A percentile compares a stretch with the other conserved stretches of the same genome.
phyloP scores from a whole-genome alignment of 2,113 vertebrate genomes.

The Cavia aperea region DNA sequence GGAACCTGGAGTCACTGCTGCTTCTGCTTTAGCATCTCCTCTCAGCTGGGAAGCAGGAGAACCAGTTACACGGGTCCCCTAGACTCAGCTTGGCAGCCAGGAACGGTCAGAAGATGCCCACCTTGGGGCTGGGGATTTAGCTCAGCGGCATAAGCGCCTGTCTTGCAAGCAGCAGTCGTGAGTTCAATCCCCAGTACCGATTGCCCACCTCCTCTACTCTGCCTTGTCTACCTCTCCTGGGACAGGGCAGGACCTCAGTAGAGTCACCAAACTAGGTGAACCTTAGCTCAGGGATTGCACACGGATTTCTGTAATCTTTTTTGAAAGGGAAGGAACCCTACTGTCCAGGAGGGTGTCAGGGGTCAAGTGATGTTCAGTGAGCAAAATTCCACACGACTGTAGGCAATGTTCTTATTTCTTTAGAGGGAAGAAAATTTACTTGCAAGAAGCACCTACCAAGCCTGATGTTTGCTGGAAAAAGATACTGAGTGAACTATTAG shows the following conservation, averaged over 20 bases:
- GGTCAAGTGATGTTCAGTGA: neutral
- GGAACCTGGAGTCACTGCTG: too few species aligned
- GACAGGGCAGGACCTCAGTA: neutral
- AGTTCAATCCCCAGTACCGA: too few species aligned
- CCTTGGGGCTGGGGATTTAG: too few species aligned
- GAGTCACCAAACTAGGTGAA: neutral
- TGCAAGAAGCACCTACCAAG: neutral
- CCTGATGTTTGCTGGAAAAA: neutral
- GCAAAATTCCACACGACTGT: neutral
- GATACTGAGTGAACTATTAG: neutral
- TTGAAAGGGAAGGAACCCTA: neutral
- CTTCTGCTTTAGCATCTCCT: neutral
- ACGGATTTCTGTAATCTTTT: neutral
- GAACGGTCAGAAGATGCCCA: neutral
- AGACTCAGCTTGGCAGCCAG: neutral
- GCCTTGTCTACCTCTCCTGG: neutral
- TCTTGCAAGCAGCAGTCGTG: too few species aligned
- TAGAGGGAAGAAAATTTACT: neutral
- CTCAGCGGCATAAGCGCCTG: too few species aligned
- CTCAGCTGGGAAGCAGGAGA: neutral
- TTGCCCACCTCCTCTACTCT: neutral
- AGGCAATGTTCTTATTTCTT: neutral
- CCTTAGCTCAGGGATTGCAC: neutral
- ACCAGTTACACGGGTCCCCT: too few species aligned
- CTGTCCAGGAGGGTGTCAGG: too few species aligned